These are phyloP conservation scores for Trichoplusia ni DNA, from an alignment of 1,140 invertebrate species.

Conservation along the genomic window DNA sequence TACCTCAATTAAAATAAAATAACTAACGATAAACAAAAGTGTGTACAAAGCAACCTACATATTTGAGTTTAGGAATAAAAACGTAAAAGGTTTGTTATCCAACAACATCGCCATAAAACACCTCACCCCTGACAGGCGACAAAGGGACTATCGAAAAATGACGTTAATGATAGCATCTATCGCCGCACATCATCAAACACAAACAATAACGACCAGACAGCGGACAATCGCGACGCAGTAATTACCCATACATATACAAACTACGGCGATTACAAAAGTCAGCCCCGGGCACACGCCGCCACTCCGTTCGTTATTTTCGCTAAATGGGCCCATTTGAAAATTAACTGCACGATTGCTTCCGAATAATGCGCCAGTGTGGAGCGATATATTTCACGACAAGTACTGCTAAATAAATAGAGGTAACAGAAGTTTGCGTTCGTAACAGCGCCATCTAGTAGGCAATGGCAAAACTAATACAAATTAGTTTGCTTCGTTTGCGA, in stretches of 20 bases:
- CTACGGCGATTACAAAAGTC: conserved; percentile 60
- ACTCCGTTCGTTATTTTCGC: conserved; percentile 67
- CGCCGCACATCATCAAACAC: conserved; percentile 42
- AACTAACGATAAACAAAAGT: not conserved
- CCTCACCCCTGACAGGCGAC: conserved; percentile 11
- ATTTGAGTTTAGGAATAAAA: conserved; percentile 10
- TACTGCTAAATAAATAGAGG: conserved; percentile 55
- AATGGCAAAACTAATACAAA: conserved; percentile 42
- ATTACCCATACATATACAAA: conserved; percentile 48
- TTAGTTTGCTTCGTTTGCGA: not conserved
- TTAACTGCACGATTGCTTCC: conserved; percentile 77
- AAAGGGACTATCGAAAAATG: conserved; percentile 30
- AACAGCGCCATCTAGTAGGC: conserved; percentile 53
- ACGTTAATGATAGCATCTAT: conserved; percentile 40
- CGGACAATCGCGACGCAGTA: conserved; percentile 35
- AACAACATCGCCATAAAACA: conserved; percentile 10
- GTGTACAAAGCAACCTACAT: not conserved
- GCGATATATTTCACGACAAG: conserved; percentile 54
- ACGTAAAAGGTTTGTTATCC: not conserved
- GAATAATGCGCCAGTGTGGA: conserved; percentile 64
- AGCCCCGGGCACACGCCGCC: conserved; percentile 45
- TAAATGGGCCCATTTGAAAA: conserved; percentile 76
- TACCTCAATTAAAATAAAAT: no score
- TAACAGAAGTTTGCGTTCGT: conserved; percentile 3
- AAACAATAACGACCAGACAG: conserved; percentile 27